Conservation (phyloP, 2,888 invertebrate genomes). For the Sphaerophoria rueppellii region DNA sequence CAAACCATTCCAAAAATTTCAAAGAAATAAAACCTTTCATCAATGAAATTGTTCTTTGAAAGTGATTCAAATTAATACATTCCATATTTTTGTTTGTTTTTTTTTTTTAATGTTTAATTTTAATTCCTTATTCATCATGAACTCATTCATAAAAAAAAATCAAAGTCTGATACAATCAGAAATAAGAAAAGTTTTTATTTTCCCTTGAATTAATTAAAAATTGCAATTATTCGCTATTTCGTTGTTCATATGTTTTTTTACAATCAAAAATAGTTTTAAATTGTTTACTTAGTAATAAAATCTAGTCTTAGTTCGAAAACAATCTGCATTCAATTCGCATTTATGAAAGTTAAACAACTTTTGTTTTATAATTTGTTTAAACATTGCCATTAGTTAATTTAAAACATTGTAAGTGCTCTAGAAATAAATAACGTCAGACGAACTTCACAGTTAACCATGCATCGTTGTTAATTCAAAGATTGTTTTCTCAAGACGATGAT, state of each 20-base stretch:
- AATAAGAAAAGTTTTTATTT: background rate
- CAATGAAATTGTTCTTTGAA: conserved; percentile 17
- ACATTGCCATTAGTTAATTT: conserved; percentile 72
- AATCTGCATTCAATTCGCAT: conserved; percentile 53
- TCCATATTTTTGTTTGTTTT: conserved; percentile 59
- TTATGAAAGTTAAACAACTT: conserved; percentile 19
- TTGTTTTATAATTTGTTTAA: conserved; percentile 53
- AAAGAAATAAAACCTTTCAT: too few relatives aligned
- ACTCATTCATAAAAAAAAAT: conserved; percentile 28
- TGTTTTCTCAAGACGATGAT: conserved; percentile 22
- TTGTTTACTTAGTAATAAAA: conserved; percentile 63
- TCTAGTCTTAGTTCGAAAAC: conserved; percentile 72
- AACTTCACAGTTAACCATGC: conserved; percentile 19
- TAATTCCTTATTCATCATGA: conserved; percentile 6
- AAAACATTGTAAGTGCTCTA: conserved; percentile 39
- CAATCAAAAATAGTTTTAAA: conserved; percentile 12
- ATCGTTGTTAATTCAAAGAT: conserved; percentile 46
- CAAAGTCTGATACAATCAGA: conserved; percentile 67
- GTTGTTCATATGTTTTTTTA: background rate
- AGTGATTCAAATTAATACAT: conserved; percentile 53
- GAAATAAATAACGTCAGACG: conserved; percentile 18
- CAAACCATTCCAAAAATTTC: too few relatives aligned
- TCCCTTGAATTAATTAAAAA: conserved; percentile 9
- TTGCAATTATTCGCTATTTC: conserved; percentile 1
- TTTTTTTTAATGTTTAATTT: conserved; percentile 38